A percentile compares a stretch with the other conserved stretches of the same genome.
Conservation (phyloP, 2,113 vertebrate species). For the Oreocharis arfaki region DNA sequence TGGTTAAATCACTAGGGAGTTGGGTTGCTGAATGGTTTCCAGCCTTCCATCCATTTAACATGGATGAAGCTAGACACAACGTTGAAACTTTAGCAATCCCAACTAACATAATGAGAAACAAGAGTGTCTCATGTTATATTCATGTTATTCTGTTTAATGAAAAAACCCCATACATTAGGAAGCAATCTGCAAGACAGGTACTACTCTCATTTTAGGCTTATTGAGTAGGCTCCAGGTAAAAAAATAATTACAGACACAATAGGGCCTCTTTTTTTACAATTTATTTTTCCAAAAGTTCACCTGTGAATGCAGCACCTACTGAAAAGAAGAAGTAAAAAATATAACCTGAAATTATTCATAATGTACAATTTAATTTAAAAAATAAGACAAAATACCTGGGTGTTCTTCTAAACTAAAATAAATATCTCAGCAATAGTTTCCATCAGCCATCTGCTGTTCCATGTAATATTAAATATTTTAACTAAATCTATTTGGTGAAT, state of each 20-base stretch:
- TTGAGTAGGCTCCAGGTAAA: neutral
- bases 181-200: neutral
- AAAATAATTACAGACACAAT: neutral
- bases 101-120: conserved; percentile 21
- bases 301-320: neutral
- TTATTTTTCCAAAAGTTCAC: neutral
- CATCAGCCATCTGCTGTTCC: neutral
- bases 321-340: neutral
- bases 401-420: neutral
- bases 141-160: conserved; percentile 5
- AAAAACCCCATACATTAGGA: neutral
- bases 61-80: neutral
- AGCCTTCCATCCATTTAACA: neutral
- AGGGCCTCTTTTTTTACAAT: neutral
- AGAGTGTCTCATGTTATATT: conserved; percentile 46
- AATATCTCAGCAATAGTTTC: neutral
- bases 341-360: neutral
- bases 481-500: neutral
- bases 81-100: neutral
- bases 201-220: neutral
- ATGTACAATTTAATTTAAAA: neutral
- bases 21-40: neutral
- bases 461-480: neutral
- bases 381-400: neutral
- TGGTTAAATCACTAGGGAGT: neutral